Conservation (phyloP, 1,140 invertebrate genomes). For the Hylaeus volcanicus region DNA sequence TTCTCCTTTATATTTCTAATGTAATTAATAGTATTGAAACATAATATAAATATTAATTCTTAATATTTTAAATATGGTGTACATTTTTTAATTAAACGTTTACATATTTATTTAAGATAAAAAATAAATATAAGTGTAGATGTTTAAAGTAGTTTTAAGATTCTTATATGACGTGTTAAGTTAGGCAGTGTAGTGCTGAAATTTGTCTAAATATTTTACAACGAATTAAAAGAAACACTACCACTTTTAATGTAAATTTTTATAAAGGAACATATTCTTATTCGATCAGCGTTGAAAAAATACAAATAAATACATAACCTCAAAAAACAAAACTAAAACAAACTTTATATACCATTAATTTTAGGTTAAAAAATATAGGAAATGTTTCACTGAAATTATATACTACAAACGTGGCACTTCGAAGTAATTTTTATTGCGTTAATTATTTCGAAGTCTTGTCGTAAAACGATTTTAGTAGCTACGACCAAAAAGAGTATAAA, state of each 20-base stretch:
- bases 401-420: background rate
- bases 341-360: background rate
- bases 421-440: constrained; percentile 3
- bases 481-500: constrained; percentile 96
- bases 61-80: constrained; percentile 14
- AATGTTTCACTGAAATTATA: background rate
- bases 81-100: background rate
- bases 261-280: no score
- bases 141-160: background rate
- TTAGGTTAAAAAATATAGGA: background rate
- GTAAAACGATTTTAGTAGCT: constrained; percentile 88
- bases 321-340: no score
- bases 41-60: constrained; percentile 14
- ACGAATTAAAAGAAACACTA: no score
- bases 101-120: constrained; percentile 4
- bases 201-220: no score
- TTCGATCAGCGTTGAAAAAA: no score
- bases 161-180: no score
- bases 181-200: no score
- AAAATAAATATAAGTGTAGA: background rate
- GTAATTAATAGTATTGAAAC: background rate
- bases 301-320: no score
- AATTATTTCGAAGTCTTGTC: background rate
- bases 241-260: no score
- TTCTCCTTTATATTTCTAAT: constrained; percentile 3